Evolutionary conservation across 2,113 vertebrate species (phyloP), one percentile per base, ranked within the genome.

Genomic region (Gila orcuttii): DNA sequence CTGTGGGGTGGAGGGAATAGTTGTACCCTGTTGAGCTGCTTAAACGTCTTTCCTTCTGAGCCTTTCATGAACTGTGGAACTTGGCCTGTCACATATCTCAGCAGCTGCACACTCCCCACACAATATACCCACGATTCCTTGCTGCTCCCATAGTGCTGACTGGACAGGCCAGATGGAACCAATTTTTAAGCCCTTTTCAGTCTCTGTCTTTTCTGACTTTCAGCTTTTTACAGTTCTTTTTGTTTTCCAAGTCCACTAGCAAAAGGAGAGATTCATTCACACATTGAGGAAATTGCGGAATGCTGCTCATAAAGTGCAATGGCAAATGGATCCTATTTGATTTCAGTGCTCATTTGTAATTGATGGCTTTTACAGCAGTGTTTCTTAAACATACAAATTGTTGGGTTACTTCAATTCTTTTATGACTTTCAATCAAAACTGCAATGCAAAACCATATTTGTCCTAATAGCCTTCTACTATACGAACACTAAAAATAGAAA

Each of bases 151-250:
- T 47, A 92, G 50, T 83, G 88, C 77, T 86, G 71, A 60, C 85
- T 87, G 74, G 68, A 85, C 42, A 31, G 69, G 82, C 91, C 91
- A 92, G 91, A 93, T 94, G 92, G 94, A 94, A 93, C 88, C 91
- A 85, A 92, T 92, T 90, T 88, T 91, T 82, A 83, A 91, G 89
- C 62, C 87, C 82, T 89, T 89, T 91, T 92, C 89, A 87, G 83
- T 90, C 60, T 89, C 80, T 76, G 73, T 84, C 73, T 89, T 90
- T 87, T 87, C 47, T 76, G 80, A 84, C 88, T 87, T 77, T 86
- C 62, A 88, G 90, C 91, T 87, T 82, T 91, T 93, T 89, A 76
- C 88, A 85, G 91, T 89, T 83, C 50, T 79, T 86, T 57, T 25
- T 9, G 13, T 80, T 33, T 82, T 83, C 75, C 60, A 42, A 50